Evolutionary conservation across 2,113 vertebrate species (phyloP), one percentile per base, ranked within the genome.

Genomic region (Bungarus multicinctus): DNA sequence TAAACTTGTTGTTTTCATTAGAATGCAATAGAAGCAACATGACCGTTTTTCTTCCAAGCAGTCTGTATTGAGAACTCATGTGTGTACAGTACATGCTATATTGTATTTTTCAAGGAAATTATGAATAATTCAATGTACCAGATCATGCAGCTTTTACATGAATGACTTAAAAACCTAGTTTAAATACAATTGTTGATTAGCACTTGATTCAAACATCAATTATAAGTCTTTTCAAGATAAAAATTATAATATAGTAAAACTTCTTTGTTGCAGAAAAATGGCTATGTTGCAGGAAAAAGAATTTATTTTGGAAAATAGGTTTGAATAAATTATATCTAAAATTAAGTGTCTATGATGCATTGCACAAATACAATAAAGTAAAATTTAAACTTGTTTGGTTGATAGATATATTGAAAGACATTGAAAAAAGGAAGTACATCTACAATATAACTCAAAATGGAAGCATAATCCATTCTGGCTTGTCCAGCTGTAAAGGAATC

Each of bases 61-160:
- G 39, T 57, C 91, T 90, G 43, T 91, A 87, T 93, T 91, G 92
- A 64, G 18, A 90, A 89, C 39, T 94, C 47, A 52, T 12, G 43
- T 81, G 43, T 53, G 52, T 0, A 0, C 34, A 89, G 52, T 0
- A 0, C 34, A 89, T 16, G 3, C 53, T 57, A 27, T 0, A 7
- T 2, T 50, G 64, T 89, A 39, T 53, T 27, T 74, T 88, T 60
- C 43, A 64, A 23, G 9, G 23, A 1, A 90, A 90, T 60, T 89
- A 91, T 91, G 89, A 88, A 95, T 91, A 1, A 81, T 5, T 5
- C 52, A 90, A 60, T 34, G 50, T 3, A 47, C 45, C 54, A 81
- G 92, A 25, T 81, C 60, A 93, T 20, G 52, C n/a, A 93, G 27
- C 45, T 91, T 92, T 93, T 34, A 74, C 43, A 74, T 18, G 58